These are phyloP conservation scores for Pangasianodon gigas DNA, from an alignment of 2,113 vertebrate species.

Conservation along the genomic window DNA sequence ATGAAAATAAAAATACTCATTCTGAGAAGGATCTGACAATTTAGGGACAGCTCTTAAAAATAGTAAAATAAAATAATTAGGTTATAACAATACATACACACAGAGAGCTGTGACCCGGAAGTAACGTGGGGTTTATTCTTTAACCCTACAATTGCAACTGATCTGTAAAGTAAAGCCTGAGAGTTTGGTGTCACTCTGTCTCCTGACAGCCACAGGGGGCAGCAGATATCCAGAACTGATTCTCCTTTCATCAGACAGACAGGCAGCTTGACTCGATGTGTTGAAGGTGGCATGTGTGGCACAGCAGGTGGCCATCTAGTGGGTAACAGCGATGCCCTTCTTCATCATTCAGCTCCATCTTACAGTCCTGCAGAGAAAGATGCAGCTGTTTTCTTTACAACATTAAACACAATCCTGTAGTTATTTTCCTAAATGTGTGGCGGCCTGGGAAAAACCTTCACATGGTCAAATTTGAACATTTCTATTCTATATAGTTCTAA, in stretches of 20 bases:
- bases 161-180: not conserved
- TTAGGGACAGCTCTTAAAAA: constrained; percentile 3
- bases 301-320: constrained; percentile 87
- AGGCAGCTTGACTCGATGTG: constrained; percentile 78
- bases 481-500: not conserved
- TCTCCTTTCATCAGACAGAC: constrained; percentile 69
- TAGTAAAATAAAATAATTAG: constrained; percentile 17
- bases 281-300: constrained; percentile 90
- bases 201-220: constrained; percentile 59
- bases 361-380: constrained; percentile 79
- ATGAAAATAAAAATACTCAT: not conserved
- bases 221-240: constrained; percentile 61
- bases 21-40: not conserved
- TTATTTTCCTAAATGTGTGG: not conserved
- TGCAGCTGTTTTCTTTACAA: not conserved
- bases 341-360: constrained; percentile 91
- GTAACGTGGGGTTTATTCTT: constrained; percentile 3
- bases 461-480: not conserved
- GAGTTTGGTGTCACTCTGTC: constrained; percentile 29
- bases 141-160: constrained; percentile 13
- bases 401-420: not conserved
- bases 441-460: not conserved
- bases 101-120: not conserved
- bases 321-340: constrained; percentile 95
- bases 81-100: not conserved